These are phyloP conservation scores for Lepidocyrtoides sp. DNA, from an alignment of 2,888 invertebrate genomes.

Conservation along the genomic window DNA sequence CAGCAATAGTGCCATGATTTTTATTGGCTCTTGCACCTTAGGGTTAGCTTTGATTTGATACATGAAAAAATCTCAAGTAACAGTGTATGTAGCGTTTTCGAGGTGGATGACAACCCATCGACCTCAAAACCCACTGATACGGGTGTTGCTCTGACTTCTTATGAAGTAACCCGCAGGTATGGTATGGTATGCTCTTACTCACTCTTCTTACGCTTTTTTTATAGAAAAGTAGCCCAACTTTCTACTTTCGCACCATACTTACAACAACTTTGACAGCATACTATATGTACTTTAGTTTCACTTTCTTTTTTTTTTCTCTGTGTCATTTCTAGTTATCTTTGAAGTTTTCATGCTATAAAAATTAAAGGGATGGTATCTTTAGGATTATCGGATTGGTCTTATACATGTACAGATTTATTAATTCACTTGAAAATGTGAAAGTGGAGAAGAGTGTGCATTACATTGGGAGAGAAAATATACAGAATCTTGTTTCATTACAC, in stretches of 20 bases:
- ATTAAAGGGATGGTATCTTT: neutral
- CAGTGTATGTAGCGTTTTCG: neutral
- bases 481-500: neutral
- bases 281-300: neutral
- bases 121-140: constrained; percentile 65
- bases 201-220: neutral
- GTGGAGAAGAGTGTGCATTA: neutral
- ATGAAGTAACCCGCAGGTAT: constrained; percentile 22
- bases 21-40: neutral
- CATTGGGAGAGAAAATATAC: neutral
- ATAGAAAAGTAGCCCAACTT: neutral
- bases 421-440: neutral
- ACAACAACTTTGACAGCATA: neutral
- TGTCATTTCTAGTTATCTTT: constrained; percentile 38
- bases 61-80: constrained; percentile 18
- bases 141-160: neutral
- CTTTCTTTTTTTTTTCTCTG: neutral
- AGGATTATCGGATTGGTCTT: neutral
- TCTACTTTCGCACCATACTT: neutral
- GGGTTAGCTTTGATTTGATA: neutral
- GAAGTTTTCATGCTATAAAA: constrained; percentile 3
- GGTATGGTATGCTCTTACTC: neutral
- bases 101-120: constrained; percentile 45
- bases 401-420: neutral
- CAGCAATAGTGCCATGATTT: too few relatives aligned